Evolutionary conservation across 2,888 invertebrate species (phyloP).

Genomic region (Coelogynopora nodosa): DNA sequence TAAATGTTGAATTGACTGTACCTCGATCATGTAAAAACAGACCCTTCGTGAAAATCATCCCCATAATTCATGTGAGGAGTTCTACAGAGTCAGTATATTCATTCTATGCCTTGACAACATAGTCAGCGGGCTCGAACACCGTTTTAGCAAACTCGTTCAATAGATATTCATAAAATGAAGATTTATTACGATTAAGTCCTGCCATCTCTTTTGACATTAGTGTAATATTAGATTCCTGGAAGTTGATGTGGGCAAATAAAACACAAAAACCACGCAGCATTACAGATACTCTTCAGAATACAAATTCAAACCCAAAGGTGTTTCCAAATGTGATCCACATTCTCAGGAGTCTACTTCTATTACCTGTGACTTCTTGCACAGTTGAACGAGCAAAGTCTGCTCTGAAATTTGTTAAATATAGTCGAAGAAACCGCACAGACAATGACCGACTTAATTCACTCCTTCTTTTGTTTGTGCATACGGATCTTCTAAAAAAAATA

Average conservation of each 20-base stretch:
- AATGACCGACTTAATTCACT: no score
- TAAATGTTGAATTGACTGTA: background rate
- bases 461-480: no score
- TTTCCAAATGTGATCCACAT: background rate
- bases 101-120: background rate
- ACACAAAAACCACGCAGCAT: background rate
- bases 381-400: background rate
- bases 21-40: background rate
- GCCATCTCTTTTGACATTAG: background rate
- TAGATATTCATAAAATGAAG: background rate
- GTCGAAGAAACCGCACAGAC: background rate
- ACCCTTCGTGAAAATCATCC: background rate
- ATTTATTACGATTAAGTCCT: background rate
- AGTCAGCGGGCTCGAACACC: background rate
- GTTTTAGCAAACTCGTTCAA: background rate
- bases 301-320: background rate
- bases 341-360: background rate
- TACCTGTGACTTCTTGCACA: background rate
- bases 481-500: background rate
- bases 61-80: background rate
- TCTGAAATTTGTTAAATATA: background rate
- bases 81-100: background rate
- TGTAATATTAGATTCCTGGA: background rate
- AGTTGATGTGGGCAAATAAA: background rate
- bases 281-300: background rate